Conservation (phyloP, 2,113 vertebrate genomes). For the Cephalopterus ornatus region DNA sequence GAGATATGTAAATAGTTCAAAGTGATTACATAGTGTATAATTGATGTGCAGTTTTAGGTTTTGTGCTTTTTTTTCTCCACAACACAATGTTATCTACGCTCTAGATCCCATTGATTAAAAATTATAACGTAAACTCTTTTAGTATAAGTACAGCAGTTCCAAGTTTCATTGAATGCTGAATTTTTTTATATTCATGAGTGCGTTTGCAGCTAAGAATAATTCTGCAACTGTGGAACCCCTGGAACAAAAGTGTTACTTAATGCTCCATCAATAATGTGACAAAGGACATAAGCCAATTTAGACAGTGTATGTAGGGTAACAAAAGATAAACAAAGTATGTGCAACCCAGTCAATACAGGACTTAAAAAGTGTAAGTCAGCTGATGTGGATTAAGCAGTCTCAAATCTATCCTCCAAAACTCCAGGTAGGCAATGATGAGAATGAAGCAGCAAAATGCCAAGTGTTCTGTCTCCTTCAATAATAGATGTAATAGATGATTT, state of each 20-base stretch:
- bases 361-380: neutral
- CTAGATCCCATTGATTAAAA: neutral
- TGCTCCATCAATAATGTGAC: neutral
- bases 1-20: neutral
- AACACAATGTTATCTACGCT: neutral
- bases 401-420: neutral
- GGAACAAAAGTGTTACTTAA: neutral
- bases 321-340: neutral
- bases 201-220: neutral
- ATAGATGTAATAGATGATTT: neutral
- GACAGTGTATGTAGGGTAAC: neutral
- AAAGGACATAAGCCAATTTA: neutral
- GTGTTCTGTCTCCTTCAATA: neutral
- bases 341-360: neutral
- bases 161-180: neutral
- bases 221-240: neutral
- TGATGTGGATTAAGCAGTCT: neutral
- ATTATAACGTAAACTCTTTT: neutral
- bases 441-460: neutral
- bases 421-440: neutral
- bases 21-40: neutral
- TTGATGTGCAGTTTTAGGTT: neutral
- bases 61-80: rapidly evolving
- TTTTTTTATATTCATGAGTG: neutral
- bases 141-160: neutral